Conservation (phyloP, 2,797 vertebrate genomes). For the Falco naumanni region DNA sequence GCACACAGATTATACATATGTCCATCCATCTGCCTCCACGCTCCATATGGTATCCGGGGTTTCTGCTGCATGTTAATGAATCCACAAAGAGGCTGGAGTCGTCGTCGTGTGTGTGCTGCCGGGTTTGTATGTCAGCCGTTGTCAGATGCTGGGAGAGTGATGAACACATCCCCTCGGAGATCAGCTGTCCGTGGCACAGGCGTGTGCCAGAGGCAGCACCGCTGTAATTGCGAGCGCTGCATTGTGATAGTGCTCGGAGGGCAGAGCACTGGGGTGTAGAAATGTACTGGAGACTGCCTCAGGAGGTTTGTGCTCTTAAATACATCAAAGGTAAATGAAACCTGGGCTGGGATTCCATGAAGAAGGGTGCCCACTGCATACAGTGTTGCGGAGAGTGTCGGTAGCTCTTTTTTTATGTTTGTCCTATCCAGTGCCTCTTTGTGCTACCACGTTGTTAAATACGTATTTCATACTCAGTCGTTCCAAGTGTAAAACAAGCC, state of each 20-base stretch:
- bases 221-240: rapidly evolving
- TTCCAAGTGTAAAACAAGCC: not conserved
- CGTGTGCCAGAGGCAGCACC: not conserved
- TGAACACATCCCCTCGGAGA: rapidly evolving
- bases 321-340: not conserved
- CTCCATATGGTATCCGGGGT: not conserved
- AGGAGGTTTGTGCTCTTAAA: not conserved
- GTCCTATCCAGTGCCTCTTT: not conserved
- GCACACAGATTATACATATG: constrained; percentile 45
- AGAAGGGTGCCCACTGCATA: not conserved
- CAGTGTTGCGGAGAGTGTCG: not conserved
- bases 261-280: rapidly evolving
- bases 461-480: not conserved
- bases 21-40: constrained; percentile 65
- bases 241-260: rapidly evolving
- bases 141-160: not conserved
- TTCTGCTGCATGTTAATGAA: constrained; percentile 6
- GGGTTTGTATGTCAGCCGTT: not conserved
- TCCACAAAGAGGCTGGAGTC: not conserved
- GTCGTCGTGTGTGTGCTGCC: rapidly evolving
- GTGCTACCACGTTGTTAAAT: not conserved
- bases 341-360: not conserved
- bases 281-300: not conserved
- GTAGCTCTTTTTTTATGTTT: not conserved
- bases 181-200: not conserved